Evolutionary conservation across 2,888 invertebrate genomes (phyloP).

Genomic region (Peribatodes rhomboidaria): DNA sequence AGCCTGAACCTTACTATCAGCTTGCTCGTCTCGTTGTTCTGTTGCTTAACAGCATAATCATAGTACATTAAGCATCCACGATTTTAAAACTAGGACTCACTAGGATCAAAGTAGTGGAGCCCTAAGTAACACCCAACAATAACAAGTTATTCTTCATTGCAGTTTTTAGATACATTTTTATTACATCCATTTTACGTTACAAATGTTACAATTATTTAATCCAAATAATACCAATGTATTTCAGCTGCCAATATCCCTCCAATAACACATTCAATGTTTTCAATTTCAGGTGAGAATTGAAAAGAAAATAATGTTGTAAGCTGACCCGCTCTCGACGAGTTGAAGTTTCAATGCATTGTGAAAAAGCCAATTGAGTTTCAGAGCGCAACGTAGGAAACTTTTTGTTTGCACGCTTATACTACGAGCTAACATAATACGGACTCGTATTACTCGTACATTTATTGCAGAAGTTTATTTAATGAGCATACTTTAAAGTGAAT

Average conservation of each 20-base stretch:
- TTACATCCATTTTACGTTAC: too few species aligned
- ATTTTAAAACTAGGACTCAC: too few species aligned
- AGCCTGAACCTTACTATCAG: too few species aligned
- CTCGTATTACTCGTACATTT: conserved; percentile 15
- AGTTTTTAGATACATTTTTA: too few species aligned
- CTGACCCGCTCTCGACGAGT: conserved; percentile 30
- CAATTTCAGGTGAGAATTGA: conserved; percentile 29
- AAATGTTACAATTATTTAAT: background rate
- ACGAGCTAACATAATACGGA: conserved; percentile 6
- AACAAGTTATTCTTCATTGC: too few species aligned
- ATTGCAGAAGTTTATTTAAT: conserved; percentile 7
- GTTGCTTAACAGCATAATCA: too few species aligned
- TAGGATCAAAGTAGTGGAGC: too few species aligned
- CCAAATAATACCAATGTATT: background rate
- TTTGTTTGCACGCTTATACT: conserved; percentile 20
- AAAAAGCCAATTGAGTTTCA: conserved; percentile 30
- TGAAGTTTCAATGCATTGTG: conserved; percentile 32
- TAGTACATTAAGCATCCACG: too few species aligned
- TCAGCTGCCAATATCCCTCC: background rate
- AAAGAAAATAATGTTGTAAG: conserved; percentile 28
- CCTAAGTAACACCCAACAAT: too few species aligned
- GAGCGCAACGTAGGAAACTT: conserved; percentile 21
- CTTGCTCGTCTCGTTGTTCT: too few species aligned
- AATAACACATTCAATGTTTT: conserved; percentile 5
- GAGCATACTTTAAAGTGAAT: background rate